These are phyloP conservation scores for Icerya purchasi DNA, from an alignment of 2,888 invertebrate species.

Conservation along the genomic window DNA sequence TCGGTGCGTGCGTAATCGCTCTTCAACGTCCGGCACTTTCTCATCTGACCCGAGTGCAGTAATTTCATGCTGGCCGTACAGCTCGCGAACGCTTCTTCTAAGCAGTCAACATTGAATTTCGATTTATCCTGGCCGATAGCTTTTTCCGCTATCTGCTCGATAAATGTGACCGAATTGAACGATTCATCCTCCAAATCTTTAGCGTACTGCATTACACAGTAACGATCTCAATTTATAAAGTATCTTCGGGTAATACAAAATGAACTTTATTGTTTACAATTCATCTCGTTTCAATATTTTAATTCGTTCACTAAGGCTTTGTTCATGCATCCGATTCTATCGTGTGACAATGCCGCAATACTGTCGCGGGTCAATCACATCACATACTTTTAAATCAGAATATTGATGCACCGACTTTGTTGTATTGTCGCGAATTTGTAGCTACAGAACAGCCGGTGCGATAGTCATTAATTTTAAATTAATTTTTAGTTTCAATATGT, in stretches of 20 bases:
- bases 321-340: too few relatives aligned
- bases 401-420: too few relatives aligned
- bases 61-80: neutral
- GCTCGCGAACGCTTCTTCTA: neutral
- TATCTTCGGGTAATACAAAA: too few relatives aligned
- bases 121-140: neutral
- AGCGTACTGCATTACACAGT: neutral
- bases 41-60: neutral
- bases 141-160: neutral
- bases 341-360: too few relatives aligned
- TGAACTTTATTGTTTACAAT: too few relatives aligned
- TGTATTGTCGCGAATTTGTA: too few relatives aligned
- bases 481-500: too few relatives aligned
- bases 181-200: neutral
- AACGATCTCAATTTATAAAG: too few relatives aligned
- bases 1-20: neutral
- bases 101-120: neutral
- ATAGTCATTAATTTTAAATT: too few relatives aligned
- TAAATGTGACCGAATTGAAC: neutral
- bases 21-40: neutral
- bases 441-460: too few relatives aligned
- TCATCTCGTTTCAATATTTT: too few relatives aligned
- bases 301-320: too few relatives aligned
- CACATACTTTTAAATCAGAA: neutral
- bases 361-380: neutral